Evolutionary conservation across 2,113 vertebrate species (phyloP).

Genomic region (Scomber scombrus): DNA sequence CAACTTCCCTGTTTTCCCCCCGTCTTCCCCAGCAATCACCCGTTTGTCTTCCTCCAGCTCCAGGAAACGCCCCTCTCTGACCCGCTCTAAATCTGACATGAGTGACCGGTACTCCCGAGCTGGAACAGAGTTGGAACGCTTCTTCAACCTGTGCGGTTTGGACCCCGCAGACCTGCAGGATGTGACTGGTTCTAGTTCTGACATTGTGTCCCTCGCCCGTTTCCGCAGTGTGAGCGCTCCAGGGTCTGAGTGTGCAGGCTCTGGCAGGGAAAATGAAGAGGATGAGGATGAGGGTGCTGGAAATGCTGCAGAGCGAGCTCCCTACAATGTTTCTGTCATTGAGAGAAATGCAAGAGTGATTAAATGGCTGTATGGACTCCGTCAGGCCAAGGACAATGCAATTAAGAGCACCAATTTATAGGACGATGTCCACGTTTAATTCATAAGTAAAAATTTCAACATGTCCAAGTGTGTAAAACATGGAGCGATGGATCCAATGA

Average conservation of each 20-base stretch:
- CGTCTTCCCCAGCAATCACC: conserved; percentile 78
- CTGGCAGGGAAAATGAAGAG: conserved; percentile 71
- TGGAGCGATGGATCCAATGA: background rate
- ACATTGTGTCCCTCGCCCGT: conserved; percentile 91
- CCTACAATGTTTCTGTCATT: conserved; percentile 92
- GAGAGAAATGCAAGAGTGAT: conserved; percentile 95
- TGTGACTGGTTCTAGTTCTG: conserved; percentile 87
- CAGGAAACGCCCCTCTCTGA: conserved; percentile 84
- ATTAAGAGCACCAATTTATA: conserved; percentile 73
- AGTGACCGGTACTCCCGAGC: conserved; percentile 83
- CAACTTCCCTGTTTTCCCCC: conserved; percentile 34
- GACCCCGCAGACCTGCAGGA: conserved; percentile 89
- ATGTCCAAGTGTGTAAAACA: background rate
- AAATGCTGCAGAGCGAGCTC: conserved; percentile 74
- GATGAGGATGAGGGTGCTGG: conserved; percentile 79
- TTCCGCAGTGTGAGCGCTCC: conserved; percentile 92
- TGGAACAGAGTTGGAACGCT: conserved; percentile 89
- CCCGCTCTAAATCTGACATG: conserved; percentile 85
- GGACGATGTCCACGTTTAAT: background rate
- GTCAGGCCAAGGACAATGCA: conserved; percentile 85
- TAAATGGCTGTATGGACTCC: conserved; percentile 94
- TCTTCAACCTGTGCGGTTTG: conserved; percentile 96
- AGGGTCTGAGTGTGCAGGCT: conserved; percentile 86
- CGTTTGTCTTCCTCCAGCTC: conserved; percentile 76
- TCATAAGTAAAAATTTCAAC: background rate